Evolutionary conservation across 1,140 invertebrate genomes (phyloP).

Genomic region (Fragariocoptes setiger): DNA sequence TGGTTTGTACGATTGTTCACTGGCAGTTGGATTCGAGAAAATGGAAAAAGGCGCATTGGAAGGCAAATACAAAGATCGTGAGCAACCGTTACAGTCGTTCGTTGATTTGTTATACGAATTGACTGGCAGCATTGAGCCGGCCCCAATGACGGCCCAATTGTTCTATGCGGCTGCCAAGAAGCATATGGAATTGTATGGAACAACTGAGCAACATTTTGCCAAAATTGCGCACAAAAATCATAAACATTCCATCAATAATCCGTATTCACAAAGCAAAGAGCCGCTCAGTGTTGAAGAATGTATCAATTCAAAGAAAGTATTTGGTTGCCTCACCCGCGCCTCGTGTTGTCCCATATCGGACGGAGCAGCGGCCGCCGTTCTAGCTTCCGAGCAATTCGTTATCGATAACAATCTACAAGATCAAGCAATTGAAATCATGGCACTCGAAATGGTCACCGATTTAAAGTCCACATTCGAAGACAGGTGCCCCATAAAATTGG

Average conservation of each 20-base stretch:
- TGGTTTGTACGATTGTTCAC: slow-evolving; percentile 45
- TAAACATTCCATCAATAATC: slow-evolving; percentile 79
- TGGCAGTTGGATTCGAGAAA: slow-evolving; percentile 89
- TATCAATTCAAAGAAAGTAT: slow-evolving; percentile 44
- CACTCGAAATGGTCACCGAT: slow-evolving; percentile 85
- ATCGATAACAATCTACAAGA: slow-evolving; percentile 37
- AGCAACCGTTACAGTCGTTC: slow-evolving; percentile 75
- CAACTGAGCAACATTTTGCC: slow-evolving; percentile 62
- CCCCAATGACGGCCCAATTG: slow-evolving; percentile 66
- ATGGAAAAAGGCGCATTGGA: slow-evolving; percentile 71
- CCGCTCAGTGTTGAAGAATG: slow-evolving; percentile 67
- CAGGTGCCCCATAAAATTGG: slow-evolving; percentile 54
- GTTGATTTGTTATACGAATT: slow-evolving; percentile 49
- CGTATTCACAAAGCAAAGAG: slow-evolving; percentile 65
- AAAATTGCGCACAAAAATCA: slow-evolving; percentile 96
- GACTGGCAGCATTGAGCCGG: slow-evolving; percentile 35
- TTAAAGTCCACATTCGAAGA: slow-evolving; percentile 46
- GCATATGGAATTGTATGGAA: slow-evolving; percentile 89
- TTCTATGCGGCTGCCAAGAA: slow-evolving; percentile 86
- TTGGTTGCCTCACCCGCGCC: slow-evolving; percentile 63
- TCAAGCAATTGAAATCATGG: slow-evolving; percentile 65
- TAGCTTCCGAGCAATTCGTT: slow-evolving; percentile 71
- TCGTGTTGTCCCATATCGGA: slow-evolving; percentile 93
- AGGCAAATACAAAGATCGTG: slow-evolving; percentile 46
- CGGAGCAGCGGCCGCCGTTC: slow-evolving; percentile 59